phyloP scores from a whole-genome alignment of 2,113 vertebrate species.

The Podiceps cristatus region DNA sequence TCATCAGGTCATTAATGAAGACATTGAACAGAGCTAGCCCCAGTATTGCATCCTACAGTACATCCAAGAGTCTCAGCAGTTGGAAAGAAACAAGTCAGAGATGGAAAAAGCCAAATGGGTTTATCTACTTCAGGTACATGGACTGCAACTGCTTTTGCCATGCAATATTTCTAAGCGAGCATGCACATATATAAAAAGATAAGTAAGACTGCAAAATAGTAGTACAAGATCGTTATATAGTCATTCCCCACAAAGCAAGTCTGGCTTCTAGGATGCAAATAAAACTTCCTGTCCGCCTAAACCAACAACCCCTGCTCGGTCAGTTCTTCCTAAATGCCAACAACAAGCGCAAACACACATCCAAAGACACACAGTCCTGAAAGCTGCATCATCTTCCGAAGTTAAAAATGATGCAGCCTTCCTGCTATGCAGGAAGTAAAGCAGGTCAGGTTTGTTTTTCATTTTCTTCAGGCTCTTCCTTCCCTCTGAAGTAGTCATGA shows the following conservation, averaged over 20 bases:
- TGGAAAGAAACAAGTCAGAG: not conserved
- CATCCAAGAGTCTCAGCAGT: not conserved
- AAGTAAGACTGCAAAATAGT: not conserved
- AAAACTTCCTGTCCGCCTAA: not conserved
- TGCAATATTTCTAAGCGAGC: not conserved
- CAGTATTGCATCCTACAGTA: not conserved
- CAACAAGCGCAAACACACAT: not conserved
- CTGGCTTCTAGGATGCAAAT: not conserved
- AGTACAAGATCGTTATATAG: not conserved
- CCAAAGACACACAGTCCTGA: not conserved
- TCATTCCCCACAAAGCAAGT: not conserved
- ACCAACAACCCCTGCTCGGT: not conserved
- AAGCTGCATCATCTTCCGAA: not conserved
- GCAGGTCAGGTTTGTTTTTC: not conserved
- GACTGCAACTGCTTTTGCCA: not conserved
- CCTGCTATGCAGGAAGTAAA: not conserved
- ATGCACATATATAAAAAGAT: accelerated
- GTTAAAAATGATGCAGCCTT: not conserved
- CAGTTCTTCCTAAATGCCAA: not conserved
- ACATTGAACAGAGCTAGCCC: accelerated
- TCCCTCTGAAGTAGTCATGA: not conserved
- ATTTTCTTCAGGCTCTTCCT: not conserved
- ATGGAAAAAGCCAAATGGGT: not conserved
- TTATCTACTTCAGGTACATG: not conserved
- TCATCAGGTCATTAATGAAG: not conserved